phyloP scores from a whole-genome alignment of 2,797 vertebrate species.

The Neomorphus geoffroyi region DNA sequence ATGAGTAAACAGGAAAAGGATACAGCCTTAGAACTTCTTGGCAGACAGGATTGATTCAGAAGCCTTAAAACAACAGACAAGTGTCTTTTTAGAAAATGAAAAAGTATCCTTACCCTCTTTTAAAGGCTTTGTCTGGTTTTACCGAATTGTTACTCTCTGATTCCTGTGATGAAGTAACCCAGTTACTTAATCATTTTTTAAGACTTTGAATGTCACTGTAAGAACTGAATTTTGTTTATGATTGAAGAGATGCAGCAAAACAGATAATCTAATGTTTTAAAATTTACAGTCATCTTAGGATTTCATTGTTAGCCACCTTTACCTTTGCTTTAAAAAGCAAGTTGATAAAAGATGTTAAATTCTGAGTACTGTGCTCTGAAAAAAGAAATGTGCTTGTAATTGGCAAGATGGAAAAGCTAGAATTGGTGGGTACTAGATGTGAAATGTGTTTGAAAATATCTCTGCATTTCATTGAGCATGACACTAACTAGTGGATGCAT shows the following conservation, averaged over 20 bases:
- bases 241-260: not conserved
- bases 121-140: not conserved
- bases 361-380: not conserved
- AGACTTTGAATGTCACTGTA: not conserved
- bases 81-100: not conserved
- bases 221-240: not conserved
- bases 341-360: not conserved
- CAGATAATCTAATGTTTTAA: not conserved
- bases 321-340: not conserved
- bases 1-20: not conserved
- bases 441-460: constrained; percentile 9
- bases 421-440: not conserved
- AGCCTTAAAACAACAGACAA: not conserved
- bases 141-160: not conserved
- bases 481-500: not conserved
- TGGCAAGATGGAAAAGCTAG: not conserved
- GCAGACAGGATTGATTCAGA: not conserved
- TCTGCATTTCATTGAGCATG: not conserved
- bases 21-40: not conserved
- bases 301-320: not conserved
- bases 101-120: not conserved
- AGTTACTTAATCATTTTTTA: not conserved
- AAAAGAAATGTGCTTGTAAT: not conserved
- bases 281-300: not conserved
- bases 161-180: not conserved